phyloP scores from a whole-genome alignment of 2,888 invertebrate species.

The Andricus quercusramuli region DNA sequence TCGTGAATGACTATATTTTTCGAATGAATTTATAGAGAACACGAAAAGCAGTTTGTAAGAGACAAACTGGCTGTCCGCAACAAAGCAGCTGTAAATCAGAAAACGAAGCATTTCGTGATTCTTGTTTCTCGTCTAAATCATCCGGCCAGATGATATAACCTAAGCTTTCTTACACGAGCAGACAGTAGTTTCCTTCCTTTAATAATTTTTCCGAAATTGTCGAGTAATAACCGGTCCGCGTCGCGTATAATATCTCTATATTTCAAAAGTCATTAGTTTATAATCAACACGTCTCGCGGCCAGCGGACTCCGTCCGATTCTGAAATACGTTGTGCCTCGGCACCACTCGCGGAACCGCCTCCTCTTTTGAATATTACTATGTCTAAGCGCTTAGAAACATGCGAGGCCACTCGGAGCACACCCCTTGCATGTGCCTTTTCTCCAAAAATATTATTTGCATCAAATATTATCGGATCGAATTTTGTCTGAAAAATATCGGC shows the following conservation, averaged over 20 bases:
- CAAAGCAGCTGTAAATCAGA: slow-evolving; percentile 13
- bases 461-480: neutral
- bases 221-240: slow-evolving; percentile 68
- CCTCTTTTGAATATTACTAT: slow-evolving; percentile 77
- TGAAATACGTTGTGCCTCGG: slow-evolving; percentile 64
- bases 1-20: neutral
- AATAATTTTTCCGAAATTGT: slow-evolving; percentile 73
- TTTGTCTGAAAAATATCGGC: neutral
- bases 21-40: neutral
- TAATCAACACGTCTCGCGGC: slow-evolving; percentile 75
- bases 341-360: slow-evolving; percentile 69
- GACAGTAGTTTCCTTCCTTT: slow-evolving; percentile 74
- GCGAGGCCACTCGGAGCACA: slow-evolving; percentile 62
- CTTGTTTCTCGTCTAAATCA: slow-evolving; percentile 65
- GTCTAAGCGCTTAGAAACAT: slow-evolving; percentile 75
- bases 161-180: slow-evolving; percentile 75
- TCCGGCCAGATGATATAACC: slow-evolving; percentile 68
- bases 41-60: neutral
- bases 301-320: slow-evolving; percentile 63
- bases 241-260: slow-evolving; percentile 77
- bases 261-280: slow-evolving; percentile 76
- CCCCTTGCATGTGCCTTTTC: slow-evolving; percentile 54
- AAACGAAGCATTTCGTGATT: slow-evolving; percentile 48
- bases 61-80: neutral
- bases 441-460: slow-evolving; percentile 49